Evolutionary conservation across 2,888 invertebrate genomes (phyloP).

Genomic region (Cheilosia scutellata): DNA sequence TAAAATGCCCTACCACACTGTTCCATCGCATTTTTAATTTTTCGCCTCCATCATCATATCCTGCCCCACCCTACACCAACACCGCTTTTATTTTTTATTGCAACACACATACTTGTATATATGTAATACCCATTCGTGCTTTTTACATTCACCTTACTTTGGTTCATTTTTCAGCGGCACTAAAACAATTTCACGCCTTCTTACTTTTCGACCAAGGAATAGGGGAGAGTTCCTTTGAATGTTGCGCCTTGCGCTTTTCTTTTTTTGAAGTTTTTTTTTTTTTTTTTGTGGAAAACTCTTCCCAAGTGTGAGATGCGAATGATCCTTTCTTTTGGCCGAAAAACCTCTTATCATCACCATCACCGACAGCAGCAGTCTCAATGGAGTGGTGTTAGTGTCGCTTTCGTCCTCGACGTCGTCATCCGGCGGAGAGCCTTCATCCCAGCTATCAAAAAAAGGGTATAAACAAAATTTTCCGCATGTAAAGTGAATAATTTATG

Average conservation of each 20-base stretch:
- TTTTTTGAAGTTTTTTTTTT: constrained; percentile 18
- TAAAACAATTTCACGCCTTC: constrained; percentile 73
- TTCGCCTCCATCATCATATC: constrained; percentile 48
- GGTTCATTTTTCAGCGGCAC: constrained; percentile 50
- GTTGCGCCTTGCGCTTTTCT: constrained; percentile 51
- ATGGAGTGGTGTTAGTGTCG: constrained; percentile 20
- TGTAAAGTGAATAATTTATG: constrained; percentile 73
- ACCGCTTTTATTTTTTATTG: constrained; percentile 30
- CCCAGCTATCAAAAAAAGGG: constrained; percentile 53
- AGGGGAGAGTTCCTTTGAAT: constrained; percentile 36
- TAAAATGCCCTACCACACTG: constrained; percentile 47
- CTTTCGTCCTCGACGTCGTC: constrained; percentile 41
- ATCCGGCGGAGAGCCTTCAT: constrained; percentile 48
- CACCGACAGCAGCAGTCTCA: constrained; percentile 25
- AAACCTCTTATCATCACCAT: constrained; percentile 34
- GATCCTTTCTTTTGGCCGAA: constrained; percentile 51
- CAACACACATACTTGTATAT: constrained; percentile 12
- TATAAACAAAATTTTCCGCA: constrained; percentile 70
- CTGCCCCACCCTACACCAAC: background rate
- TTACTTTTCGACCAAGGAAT: constrained; percentile 43
- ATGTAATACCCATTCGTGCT: background rate
- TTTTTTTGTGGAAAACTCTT: constrained; percentile 10
- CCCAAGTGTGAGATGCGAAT: constrained; percentile 42
- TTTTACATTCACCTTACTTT: background rate
- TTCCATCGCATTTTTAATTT: constrained; percentile 63